Evolutionary conservation across 2,797 vertebrate genomes (phyloP).

Genomic region (Eulemur rubriventer): DNA sequence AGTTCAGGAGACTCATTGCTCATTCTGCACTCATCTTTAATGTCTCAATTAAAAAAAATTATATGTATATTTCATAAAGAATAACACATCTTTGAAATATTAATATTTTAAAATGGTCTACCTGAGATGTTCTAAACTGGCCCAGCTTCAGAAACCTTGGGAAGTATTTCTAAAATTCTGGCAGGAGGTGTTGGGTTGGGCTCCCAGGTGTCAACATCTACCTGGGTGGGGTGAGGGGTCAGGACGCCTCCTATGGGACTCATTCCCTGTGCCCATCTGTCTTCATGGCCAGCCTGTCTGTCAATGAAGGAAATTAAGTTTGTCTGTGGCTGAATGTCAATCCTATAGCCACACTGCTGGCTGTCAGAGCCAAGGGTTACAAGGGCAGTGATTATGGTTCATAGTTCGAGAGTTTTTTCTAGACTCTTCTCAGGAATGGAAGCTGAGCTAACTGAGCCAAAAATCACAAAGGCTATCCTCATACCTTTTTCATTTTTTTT

Average conservation of each 20-base stretch:
- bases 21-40: not conserved
- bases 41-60: not conserved
- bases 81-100: not conserved
- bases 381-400: not conserved
- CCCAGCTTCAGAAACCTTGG: not conserved
- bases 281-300: not conserved
- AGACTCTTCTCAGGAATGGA: not conserved
- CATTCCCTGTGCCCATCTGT: not conserved
- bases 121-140: conserved; percentile 8
- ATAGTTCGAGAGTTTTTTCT: not conserved
- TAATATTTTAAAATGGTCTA: conserved; percentile 29
- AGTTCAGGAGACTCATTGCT: not conserved
- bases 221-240: not conserved
- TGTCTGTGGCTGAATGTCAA: not conserved
- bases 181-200: not conserved
- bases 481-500: not conserved
- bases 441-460: not conserved
- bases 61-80: not conserved
- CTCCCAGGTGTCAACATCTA: not conserved
- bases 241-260: not conserved
- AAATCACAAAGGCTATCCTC: not conserved
- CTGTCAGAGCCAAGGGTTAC: not conserved
- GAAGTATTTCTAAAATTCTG: not conserved
- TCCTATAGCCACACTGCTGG: not conserved
- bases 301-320: not conserved